A percentile compares a stretch with the other conserved stretches of the same genome.
These are phyloP conservation scores for Nephrocerus scutellatus DNA, from an alignment of 2,888 invertebrate genomes.

Conservation along the genomic window DNA sequence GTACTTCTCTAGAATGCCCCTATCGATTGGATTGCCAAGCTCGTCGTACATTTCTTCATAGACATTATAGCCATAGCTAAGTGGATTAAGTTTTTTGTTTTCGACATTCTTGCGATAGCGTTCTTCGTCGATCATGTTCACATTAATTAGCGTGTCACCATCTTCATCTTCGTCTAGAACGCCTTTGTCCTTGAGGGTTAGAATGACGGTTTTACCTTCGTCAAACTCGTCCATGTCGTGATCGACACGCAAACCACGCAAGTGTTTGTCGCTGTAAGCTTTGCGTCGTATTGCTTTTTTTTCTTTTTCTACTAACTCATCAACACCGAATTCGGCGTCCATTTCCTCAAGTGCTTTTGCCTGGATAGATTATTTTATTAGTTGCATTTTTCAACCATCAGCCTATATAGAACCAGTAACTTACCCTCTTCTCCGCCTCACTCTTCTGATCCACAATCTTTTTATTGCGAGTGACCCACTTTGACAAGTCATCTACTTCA, in stretches of 20 bases:
- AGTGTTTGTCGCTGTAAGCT: constrained; percentile 63
- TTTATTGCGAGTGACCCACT: constrained; percentile 80
- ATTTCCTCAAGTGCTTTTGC: constrained; percentile 91
- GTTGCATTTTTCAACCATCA: background rate
- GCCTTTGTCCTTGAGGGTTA: constrained; percentile 89
- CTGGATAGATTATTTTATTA: constrained; percentile 46
- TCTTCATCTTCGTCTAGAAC: constrained; percentile 79
- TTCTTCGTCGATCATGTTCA: constrained; percentile 81
- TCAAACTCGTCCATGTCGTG: constrained; percentile 65
- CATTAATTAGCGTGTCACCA: constrained; percentile 85
- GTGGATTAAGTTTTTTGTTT: constrained; percentile 73
- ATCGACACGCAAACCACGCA: constrained; percentile 77
- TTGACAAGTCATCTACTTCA: constrained; percentile 64
- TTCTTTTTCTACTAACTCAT: constrained; percentile 75
- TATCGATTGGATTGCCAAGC: constrained; percentile 57
- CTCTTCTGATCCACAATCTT: constrained; percentile 69
- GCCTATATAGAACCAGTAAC: constrained; percentile 3
- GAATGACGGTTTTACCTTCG: constrained; percentile 77
- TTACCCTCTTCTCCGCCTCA: constrained; percentile 66
- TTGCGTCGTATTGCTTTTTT: constrained; percentile 52
- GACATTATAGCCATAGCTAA: constrained; percentile 79
- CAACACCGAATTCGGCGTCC: constrained; percentile 89
- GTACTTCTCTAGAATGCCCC: constrained; percentile 79
- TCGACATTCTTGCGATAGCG: constrained; percentile 76
- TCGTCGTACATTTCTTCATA: constrained; percentile 68